phyloP scores from a whole-genome alignment of 92 coral and sea anemone genomes.

The Epizoanthus illoricatus region DNA sequence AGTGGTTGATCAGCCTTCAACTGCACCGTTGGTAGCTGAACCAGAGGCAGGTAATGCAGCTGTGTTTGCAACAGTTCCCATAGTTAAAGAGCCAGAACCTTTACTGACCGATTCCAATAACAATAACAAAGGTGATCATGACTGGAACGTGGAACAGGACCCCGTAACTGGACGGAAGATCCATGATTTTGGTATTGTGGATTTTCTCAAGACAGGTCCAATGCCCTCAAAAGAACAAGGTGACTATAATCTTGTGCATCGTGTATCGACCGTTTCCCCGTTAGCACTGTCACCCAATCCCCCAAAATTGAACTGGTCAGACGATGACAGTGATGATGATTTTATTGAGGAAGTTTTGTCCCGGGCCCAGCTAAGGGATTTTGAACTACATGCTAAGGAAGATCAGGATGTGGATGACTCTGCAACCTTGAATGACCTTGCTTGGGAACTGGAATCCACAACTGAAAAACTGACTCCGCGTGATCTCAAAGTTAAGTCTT shows the following conservation, averaged over 20 bases:
- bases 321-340: slow-evolving; percentile 82
- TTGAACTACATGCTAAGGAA: slow-evolving; percentile 52
- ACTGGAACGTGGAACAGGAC: slow-evolving; percentile 1
- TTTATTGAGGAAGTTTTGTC: slow-evolving; percentile 56
- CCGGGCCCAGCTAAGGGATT: slow-evolving; percentile 20
- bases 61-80: slow-evolving; percentile 11
- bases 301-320: slow-evolving; percentile 81
- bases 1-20: neutral
- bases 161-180: slow-evolving; percentile 18
- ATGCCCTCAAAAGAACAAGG: slow-evolving; percentile 53
- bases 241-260: slow-evolving; percentile 68
- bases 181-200: slow-evolving; percentile 83
- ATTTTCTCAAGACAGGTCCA: slow-evolving; percentile 70
- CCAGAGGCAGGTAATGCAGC: slow-evolving; percentile 38
- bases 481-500: slow-evolving; percentile 54
- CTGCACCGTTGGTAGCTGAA: slow-evolving; percentile 62
- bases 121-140: neutral
- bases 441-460: slow-evolving; percentile 96
- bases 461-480: slow-evolving; percentile 84
- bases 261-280: slow-evolving; percentile 84
- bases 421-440: slow-evolving; percentile 83
- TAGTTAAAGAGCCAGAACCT: slow-evolving; percentile 21
- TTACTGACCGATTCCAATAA: neutral
- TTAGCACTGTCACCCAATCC: slow-evolving; percentile 77
- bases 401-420: slow-evolving; percentile 89